A percentile compares a stretch with the other conserved stretches of the same genome.
phyloP scores from a whole-genome alignment of 2,888 invertebrate species.

The Agrochola litura region DNA sequence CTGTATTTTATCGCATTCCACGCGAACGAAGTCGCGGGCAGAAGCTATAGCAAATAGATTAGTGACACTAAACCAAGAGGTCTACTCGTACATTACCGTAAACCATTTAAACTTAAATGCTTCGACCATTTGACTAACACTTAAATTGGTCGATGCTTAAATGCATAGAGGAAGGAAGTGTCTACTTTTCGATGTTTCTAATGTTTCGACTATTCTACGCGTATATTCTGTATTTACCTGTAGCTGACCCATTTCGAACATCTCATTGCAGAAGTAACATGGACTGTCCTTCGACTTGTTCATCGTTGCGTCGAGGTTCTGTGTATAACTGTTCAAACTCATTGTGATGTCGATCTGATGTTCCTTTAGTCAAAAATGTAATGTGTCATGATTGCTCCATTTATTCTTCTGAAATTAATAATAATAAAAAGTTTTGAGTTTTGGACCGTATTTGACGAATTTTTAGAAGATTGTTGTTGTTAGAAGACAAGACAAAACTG shows the following conservation, averaged over 20 bases:
- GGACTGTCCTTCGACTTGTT: conserved; percentile 86
- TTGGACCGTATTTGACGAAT: not conserved
- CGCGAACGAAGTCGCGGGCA: no score
- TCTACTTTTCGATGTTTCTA: no score
- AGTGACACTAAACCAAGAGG: not conserved
- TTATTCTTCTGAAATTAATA: conserved; percentile 16
- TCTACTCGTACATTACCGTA: not conserved
- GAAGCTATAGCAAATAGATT: no score
- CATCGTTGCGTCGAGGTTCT: conserved; percentile 38
- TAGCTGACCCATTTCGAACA: conserved; percentile 92
- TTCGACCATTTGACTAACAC: not conserved
- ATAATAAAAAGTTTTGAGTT: not conserved
- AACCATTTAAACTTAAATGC: not conserved
- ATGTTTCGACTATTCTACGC: no score
- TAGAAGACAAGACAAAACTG: not conserved
- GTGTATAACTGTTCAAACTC: conserved; percentile 73
- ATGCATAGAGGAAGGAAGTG: conserved; percentile 38
- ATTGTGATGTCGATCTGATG: conserved; percentile 65
- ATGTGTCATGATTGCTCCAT: conserved; percentile 39
- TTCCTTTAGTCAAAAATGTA: not conserved
- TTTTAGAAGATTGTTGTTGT: not conserved
- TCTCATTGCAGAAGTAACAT: conserved; percentile 93
- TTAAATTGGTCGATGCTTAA: not conserved
- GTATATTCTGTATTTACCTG: conserved; percentile 82
- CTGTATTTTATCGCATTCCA: no score